Evolutionary conservation across 2,113 vertebrate species (phyloP).

Genomic region (Telmatochromis bifrenatus): DNA sequence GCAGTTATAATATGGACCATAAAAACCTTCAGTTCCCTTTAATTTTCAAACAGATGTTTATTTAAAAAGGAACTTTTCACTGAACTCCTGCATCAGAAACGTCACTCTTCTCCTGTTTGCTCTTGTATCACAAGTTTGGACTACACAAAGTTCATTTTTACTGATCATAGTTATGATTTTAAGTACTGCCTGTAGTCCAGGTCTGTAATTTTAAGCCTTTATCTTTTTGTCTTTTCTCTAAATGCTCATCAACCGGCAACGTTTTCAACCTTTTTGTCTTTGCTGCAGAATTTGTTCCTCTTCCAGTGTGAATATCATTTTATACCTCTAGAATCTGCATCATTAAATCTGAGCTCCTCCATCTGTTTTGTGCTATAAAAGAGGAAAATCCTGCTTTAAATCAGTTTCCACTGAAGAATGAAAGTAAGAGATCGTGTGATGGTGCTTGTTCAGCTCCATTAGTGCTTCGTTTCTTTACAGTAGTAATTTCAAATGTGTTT

Average conservation of each 20-base stretch:
- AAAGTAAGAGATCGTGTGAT: neutral
- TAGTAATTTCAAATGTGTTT: neutral
- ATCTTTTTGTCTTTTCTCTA: neutral
- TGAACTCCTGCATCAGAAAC: neutral
- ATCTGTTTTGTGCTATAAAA: neutral
- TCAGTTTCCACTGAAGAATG: neutral
- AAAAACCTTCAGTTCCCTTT: accelerated
- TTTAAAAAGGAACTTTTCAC: neutral
- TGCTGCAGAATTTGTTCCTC: neutral
- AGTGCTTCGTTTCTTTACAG: neutral
- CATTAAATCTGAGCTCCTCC: neutral
- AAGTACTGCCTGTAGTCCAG: neutral
- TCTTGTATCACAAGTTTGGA: accelerated
- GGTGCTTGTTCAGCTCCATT: neutral
- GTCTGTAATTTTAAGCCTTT: neutral
- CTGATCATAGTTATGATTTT: accelerated
- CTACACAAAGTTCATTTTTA: neutral
- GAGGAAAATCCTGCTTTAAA: neutral
- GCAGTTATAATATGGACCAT: neutral
- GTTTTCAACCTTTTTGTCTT: neutral
- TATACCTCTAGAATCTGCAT: neutral
- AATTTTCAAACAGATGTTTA: neutral
- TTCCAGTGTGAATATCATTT: neutral
- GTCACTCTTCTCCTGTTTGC: neutral
- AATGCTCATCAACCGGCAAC: neutral